Conservation (phyloP, 2,797 vertebrate species). For the Centropyge bicolor region DNA sequence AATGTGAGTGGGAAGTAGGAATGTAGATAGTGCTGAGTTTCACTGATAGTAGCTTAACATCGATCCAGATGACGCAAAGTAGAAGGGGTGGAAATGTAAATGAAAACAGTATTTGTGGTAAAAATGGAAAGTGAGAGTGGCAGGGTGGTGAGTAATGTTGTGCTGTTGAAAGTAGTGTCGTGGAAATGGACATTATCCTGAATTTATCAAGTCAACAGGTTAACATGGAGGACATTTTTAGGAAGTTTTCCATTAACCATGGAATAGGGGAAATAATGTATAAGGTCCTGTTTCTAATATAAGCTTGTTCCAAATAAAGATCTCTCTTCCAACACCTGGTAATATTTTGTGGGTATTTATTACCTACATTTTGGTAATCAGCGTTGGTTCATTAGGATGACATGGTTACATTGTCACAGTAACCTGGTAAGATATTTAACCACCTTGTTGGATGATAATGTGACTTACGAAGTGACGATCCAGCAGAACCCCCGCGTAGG, state of each 20-base stretch:
- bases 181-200: neutral
- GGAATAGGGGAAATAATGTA: neutral
- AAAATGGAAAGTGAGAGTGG: neutral
- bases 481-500: constrained; percentile 89
- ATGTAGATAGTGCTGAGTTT: too few relatives aligned
- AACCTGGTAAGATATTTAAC: neutral
- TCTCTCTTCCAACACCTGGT: neutral
- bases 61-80: too few relatives aligned
- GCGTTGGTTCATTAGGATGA: too few relatives aligned
- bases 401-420: neutral
- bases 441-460: neutral
- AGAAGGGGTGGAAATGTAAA: neutral
- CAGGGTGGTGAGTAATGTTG: neutral
- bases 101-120: neutral
- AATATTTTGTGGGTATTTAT: neutral
- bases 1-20: too few relatives aligned
- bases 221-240: too few relatives aligned
- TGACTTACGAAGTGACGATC: constrained; percentile 93
- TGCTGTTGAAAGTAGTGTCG: neutral
- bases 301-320: neutral
- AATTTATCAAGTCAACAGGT: neutral
- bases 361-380: neutral
- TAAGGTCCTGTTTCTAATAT: neutral
- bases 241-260: neutral
- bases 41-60: too few relatives aligned